These are phyloP conservation scores for Notamacropus eugenii DNA, from an alignment of 2,797 vertebrate genomes.

Conservation along the genomic window DNA sequence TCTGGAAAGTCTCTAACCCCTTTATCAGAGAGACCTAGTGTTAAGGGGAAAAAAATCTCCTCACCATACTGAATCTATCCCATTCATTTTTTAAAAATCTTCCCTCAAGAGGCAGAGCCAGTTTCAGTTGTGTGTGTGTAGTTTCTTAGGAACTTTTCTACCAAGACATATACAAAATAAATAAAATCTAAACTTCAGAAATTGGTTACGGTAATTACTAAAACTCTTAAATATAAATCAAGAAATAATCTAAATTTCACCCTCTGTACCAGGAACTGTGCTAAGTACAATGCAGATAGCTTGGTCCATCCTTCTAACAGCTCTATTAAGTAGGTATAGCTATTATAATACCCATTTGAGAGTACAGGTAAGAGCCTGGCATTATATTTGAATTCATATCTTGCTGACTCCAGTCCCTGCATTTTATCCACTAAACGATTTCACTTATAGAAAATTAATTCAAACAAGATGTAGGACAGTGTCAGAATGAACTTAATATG, in stretches of 20 bases:
- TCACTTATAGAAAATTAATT: conserved; percentile 52
- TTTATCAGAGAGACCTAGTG: not conserved
- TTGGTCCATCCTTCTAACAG: not conserved
- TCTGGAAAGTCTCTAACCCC: not conserved
- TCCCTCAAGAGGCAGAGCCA: not conserved
- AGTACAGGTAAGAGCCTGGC: not conserved
- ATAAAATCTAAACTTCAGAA: not conserved
- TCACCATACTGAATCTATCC: not conserved
- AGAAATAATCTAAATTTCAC: not conserved
- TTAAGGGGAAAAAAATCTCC: not conserved
- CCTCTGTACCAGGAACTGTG: not conserved
- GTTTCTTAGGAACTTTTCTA: not conserved
- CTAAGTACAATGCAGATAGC: not conserved
- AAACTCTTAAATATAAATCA: not conserved
- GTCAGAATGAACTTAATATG: not conserved
- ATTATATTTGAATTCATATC: not conserved
- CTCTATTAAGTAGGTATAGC: not conserved
- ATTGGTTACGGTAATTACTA: not conserved
- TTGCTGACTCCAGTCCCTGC: not conserved
- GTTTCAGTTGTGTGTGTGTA: not conserved
- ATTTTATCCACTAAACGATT: not conserved
- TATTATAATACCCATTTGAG: not conserved
- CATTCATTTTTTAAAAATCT: not conserved
- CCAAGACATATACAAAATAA: not conserved
- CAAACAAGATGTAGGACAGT: conserved; percentile 5